Evolutionary conservation across 2,797 vertebrate species (phyloP), one percentile per base, ranked within the genome.

Genomic region (Leptatherina wallacei): DNA sequence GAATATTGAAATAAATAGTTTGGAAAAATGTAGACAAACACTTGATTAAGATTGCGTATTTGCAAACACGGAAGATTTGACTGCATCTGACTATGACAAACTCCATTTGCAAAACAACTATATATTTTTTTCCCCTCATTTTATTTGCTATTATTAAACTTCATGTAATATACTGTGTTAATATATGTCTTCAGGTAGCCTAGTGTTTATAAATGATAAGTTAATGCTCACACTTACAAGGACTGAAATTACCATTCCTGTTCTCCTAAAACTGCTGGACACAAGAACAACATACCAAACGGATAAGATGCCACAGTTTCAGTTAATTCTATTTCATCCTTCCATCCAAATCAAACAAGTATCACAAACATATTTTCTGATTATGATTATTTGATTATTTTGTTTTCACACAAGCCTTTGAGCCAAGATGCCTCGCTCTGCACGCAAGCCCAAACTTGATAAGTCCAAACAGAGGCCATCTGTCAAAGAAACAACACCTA

Each of bases 361-460:
- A 20, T 18, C 18, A 18, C 24, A 27, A 27, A 14, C 49, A 52
- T 29, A 12, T 54, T 13, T 11, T 47, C 8, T 47, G 6, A 8
- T 8, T n/a, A 3, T n/a, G 7, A 8, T 44, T 22, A 9, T 22
- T 24, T n/a, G 35, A 20, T 67, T 30, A 1, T 44, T 55, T 30
- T 16, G 22, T 38, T 71, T 47, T 60, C 14, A 64, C 22, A 51
- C 11, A 54, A 80, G 61, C 54, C 10, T 60, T 71, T 69, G 6
- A 76, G 61, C 11, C 71, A 83, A 82, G 69, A 92, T 92, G 88
- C 68, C 77, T 0, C 75, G 65, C n/a, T 69, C 83, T 51, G 64
- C 87, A 9, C 12, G 81, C 20, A 92, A 89, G 49, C 62, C 83
- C 3, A 93, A 89, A 3, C 59, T 65, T 0, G 93, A 95, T 3